A percentile compares a stretch with the other conserved stretches of the same genome.
phyloP scores from a whole-genome alignment of 2,888 invertebrate species.

The Choristoneura rosaceana region DNA sequence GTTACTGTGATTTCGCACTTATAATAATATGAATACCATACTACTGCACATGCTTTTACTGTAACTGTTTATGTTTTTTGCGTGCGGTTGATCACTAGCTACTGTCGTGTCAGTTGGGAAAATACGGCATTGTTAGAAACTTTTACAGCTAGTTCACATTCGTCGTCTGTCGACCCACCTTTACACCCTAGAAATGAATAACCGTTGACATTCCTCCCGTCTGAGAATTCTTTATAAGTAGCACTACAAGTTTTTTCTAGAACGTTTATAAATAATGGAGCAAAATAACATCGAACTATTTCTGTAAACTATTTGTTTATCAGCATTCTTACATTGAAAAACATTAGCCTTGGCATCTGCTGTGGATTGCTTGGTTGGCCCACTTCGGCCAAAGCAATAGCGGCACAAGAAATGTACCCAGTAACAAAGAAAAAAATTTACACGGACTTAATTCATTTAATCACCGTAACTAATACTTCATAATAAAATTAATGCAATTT shows the following conservation, averaged over 20 bases:
- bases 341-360: constrained; percentile 29
- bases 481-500: constrained; percentile 62
- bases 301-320: constrained; percentile 14
- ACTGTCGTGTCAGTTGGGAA: constrained; percentile 26
- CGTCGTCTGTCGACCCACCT: constrained; percentile 16
- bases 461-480: constrained; percentile 58
- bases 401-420: constrained; percentile 40
- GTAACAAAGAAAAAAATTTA: constrained; percentile 46
- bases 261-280: background rate
- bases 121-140: constrained; percentile 35
- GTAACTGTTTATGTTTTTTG: constrained; percentile 17
- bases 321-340: constrained; percentile 17
- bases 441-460: constrained; percentile 52
- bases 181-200: constrained; percentile 16
- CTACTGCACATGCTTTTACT: background rate
- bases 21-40: background rate
- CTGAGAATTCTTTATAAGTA: constrained; percentile 2
- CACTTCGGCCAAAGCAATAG: constrained; percentile 44
- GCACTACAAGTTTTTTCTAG: background rate
- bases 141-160: constrained; percentile 36
- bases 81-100: constrained; percentile 21
- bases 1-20: background rate
- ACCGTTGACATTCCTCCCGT: constrained; percentile 15
- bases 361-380: constrained; percentile 45
- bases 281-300: background rate